Base-by-base conservation (phyloP, 2,113 vertebrate species). In the Narcine bancroftii region DNA sequence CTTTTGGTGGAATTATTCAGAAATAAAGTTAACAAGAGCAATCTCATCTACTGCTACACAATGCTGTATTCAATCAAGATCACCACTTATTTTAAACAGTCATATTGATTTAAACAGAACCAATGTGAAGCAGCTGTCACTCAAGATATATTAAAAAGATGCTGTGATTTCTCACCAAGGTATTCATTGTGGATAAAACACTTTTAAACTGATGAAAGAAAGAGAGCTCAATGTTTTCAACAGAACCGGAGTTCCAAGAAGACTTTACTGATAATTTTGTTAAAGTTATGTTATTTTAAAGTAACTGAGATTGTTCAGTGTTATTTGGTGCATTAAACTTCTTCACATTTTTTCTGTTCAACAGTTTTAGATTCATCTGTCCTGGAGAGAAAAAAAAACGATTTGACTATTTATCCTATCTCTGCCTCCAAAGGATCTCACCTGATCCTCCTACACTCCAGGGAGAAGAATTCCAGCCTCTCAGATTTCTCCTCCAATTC, bases 21-120 rank as follows among this genome's bases (percentile, higher is more conserved):
- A 65, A 65, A 89, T 89, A 89, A 89, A 42, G 85, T 42, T 66
- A 89, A 89, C 85, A 65, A 65, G 85, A 65, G 63, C 56, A 89
- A 89, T 83, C 50, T 83, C 29, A 29, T 33, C 79, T 60, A 89
- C 36, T 89, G 85, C 63, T 60, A 65, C 26, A 39, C n/a, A n/a
- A 66, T 7, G 85, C 36, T 63, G 24, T 65, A 56, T 65, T 65
- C 85, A 89, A 63, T 63, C 85, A 89, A 63, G 39, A 91, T 91
- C 87, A 69, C 60, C n/a, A 47, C 36, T 91, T 42, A 50, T 21
- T 66, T 36, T 36, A 39, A 63, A 66, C 10, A 36, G 87, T 29
- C 65, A 10, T 91, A 91, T 69, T 91, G 87, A 91, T 91, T 65
- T 65, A 19, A 69, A 63, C n/a, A 47, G 36, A 11, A 42, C 21